Conservation (phyloP, 1,140 invertebrate genomes). For the Zaprionus capensis region DNA sequence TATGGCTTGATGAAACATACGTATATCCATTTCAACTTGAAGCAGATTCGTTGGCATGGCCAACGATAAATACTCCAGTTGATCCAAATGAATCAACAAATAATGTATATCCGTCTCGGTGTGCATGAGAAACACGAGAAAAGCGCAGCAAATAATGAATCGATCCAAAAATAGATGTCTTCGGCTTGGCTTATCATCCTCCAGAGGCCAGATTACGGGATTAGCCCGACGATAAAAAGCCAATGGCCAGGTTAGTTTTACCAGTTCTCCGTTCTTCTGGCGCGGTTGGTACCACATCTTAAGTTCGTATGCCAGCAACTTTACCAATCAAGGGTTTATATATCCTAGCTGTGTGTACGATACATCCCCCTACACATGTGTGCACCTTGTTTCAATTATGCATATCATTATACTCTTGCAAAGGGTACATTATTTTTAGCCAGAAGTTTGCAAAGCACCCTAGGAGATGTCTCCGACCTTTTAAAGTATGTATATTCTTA, state of each 20-base stretch:
- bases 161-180: constrained; percentile 12
- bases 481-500: too few species aligned
- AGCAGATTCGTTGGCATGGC: constrained; percentile 37
- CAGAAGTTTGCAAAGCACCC: too few species aligned
- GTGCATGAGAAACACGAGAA: constrained; percentile 28
- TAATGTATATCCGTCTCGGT: constrained; percentile 46
- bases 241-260: constrained; percentile 23
- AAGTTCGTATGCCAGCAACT: not conserved
- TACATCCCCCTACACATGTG: not conserved
- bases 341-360: not conserved
- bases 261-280: constrained; percentile 14
- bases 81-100: constrained; percentile 17
- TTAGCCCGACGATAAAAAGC: constrained; percentile 4
- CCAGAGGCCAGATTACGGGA: constrained; percentile 20
- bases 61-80: constrained; percentile 35
- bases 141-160: constrained; percentile 11
- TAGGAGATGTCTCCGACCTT: too few species aligned
- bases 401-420: not conserved
- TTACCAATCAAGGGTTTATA: not conserved
- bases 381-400: not conserved
- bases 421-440: too few species aligned
- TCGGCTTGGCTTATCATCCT: constrained; percentile 22
- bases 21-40: constrained; percentile 39
- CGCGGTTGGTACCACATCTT: constrained; percentile 23
- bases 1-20: constrained; percentile 8